phyloP scores from a whole-genome alignment of 1,140 invertebrate species.

The Megalonaias nervosa region DNA sequence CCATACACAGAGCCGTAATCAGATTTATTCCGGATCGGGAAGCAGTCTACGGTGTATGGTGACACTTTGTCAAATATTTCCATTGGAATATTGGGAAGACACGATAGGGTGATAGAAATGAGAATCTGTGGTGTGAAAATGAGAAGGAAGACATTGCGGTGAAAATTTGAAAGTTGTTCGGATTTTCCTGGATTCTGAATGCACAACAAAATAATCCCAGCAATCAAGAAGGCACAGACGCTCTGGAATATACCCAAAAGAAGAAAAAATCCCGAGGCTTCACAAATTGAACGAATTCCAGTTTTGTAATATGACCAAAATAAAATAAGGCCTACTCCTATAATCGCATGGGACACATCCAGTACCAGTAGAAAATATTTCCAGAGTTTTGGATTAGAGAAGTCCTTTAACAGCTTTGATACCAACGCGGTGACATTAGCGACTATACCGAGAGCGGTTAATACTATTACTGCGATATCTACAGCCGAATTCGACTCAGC shows the following conservation, averaged over 20 bases:
- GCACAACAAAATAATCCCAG: constrained; percentile 26
- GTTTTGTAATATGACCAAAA: constrained; percentile 18
- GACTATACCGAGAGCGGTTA: constrained; percentile 9
- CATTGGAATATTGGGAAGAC: constrained; percentile 36
- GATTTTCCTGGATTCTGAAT: constrained; percentile 35
- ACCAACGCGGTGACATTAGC: constrained; percentile 16
- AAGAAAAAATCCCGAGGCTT: constrained; percentile 42
- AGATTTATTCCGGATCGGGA: constrained; percentile 47
- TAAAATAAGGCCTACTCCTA: constrained; percentile 38
- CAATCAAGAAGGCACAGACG: constrained; percentile 16
- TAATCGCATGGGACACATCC: constrained; percentile 31
- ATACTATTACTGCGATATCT: constrained; percentile 13
- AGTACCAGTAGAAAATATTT: constrained; percentile 37
- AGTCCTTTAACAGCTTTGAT: constrained; percentile 33
- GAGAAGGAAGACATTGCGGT: constrained; percentile 28
- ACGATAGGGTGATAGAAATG: constrained; percentile 19
- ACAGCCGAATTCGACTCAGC: neutral
- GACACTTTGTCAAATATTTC: constrained; percentile 39
- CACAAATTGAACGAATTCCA: constrained; percentile 7
- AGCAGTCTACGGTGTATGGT: constrained; percentile 39
- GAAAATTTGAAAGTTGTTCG: constrained; percentile 22
- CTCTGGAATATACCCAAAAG: constrained; percentile 37
- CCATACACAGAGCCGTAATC: constrained; percentile 43
- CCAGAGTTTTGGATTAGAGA: constrained; percentile 46
- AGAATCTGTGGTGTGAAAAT: constrained; percentile 45